Conservation (phyloP, 2,113 vertebrate genomes). For the Oncorhynchus kisutch region DNA sequence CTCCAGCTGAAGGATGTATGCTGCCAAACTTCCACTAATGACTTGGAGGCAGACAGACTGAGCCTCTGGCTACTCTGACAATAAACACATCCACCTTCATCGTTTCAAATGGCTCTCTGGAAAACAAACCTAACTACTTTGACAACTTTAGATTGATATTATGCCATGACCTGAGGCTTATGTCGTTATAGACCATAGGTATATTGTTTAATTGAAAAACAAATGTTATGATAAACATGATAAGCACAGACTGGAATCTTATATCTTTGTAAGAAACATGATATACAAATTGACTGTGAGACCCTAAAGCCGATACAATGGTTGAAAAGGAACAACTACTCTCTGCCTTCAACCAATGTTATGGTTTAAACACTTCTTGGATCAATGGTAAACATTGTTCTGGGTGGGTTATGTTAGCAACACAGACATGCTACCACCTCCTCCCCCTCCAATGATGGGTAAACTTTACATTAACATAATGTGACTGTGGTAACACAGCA, state of each 20-base stretch:
- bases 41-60: constrained; percentile 39
- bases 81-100: constrained; percentile 24
- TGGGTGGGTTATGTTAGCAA: background rate
- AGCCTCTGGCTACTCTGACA: constrained; percentile 39
- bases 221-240: background rate
- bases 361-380: background rate
- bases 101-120: constrained; percentile 11
- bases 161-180: background rate
- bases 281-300: too few relatives aligned
- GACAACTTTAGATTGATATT: constrained; percentile 5
- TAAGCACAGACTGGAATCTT: background rate
- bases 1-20: constrained; percentile 27
- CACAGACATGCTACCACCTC: background rate
- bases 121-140: constrained; percentile 16
- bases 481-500: constrained; percentile 18
- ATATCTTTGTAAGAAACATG: too few relatives aligned
- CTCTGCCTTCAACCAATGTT: background rate
- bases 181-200: background rate
- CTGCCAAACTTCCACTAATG: constrained; percentile 37
- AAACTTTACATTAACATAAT: constrained; percentile 27
- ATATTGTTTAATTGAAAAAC: constrained; percentile 19
- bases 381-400: background rate
- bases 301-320: too few relatives aligned
- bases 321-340: background rate
- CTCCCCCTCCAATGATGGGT: constrained; percentile 20